Evolutionary conservation across 2,888 invertebrate species (phyloP), one percentile per base, ranked within the genome.

Genomic region (Marasmarcha lunaedactyla): DNA sequence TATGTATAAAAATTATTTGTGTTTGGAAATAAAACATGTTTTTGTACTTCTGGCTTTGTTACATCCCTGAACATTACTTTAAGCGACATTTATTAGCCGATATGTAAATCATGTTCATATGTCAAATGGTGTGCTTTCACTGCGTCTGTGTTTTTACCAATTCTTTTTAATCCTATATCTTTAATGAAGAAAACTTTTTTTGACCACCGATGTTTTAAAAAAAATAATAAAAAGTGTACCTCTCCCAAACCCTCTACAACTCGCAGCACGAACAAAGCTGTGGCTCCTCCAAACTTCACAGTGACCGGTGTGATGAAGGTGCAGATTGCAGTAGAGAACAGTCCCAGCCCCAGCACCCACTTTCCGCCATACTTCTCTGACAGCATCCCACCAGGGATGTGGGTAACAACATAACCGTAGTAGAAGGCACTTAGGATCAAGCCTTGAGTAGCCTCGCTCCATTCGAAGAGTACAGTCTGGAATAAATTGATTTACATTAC

Each of bases 311-410:
- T 94, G 3, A 94, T 61, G 9, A 95, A 63, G 0, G 94, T 94
- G 49, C 94, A 90, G 1, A 94, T 42, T 0, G 93, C 92, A 0
- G 94, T 94, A 0, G 89, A 89, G 1, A 95, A 69, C 12, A 95
- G 88, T 1, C 95, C 95, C 36, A 91, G 57, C 0, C 92, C 92
- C 3, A 94, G 79, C 0, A 93, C 88, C 84, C 93, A 91, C 71
- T 95, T 95, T 2, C 94, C 95, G 9, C 95, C 95, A 49, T 90
- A 92, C 47, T 85, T 86, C 55, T 93, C 93, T 0, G 94, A 90
- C 38, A 95, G 55, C 59, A 91, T 86, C 20, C 94, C 95, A 15
- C 94, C 95, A 0, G 95, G 95, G 9, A 95, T 67, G 54, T 94
- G 94, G 0, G 93, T 93, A 0, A 93, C 42, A 1, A 94, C 87